Conservation (phyloP, 2,113 vertebrate species). For the Scomber colias region DNA sequence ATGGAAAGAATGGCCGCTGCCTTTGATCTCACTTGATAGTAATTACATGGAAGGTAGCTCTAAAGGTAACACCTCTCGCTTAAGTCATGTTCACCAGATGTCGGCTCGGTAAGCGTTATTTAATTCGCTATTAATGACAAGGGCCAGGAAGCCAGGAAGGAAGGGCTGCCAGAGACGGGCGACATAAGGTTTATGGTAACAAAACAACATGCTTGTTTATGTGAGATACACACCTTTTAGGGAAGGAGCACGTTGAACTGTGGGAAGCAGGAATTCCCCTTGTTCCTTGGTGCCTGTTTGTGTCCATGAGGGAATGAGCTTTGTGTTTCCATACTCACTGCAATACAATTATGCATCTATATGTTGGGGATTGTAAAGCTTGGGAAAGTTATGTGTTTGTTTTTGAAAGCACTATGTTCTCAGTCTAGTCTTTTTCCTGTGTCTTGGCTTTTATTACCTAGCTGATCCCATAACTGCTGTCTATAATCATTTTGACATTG, state of each 20-base stretch:
- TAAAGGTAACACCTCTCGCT: conserved; percentile 69
- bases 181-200: conserved; percentile 55
- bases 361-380: conserved; percentile 21
- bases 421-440: conserved; percentile 71
- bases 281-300: conserved; percentile 23
- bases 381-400: conserved; percentile 51
- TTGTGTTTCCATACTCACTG: conserved; percentile 1
- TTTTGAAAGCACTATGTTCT: conserved; percentile 45
- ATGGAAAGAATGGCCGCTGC: conserved; percentile 66
- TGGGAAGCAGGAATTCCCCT: conserved; percentile 52
- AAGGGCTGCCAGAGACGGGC: conserved; percentile 36
- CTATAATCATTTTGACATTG: conserved; percentile 52
- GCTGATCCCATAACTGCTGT: conserved; percentile 53
- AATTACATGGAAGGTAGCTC: conserved; percentile 70
- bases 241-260: conserved; percentile 7
- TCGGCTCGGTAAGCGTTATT: conserved; percentile 59
- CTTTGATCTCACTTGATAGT: conserved; percentile 72
- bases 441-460: conserved; percentile 65
- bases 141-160: conserved; percentile 70
- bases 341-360: conserved; percentile 29
- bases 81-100: conserved; percentile 77
- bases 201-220: conserved; percentile 72
- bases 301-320: conserved; percentile 22
- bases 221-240: conserved; percentile 53
- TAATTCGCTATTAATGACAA: conserved; percentile 80